Conservation (phyloP, 2,797 vertebrate genomes). For the Huso huso region DNA sequence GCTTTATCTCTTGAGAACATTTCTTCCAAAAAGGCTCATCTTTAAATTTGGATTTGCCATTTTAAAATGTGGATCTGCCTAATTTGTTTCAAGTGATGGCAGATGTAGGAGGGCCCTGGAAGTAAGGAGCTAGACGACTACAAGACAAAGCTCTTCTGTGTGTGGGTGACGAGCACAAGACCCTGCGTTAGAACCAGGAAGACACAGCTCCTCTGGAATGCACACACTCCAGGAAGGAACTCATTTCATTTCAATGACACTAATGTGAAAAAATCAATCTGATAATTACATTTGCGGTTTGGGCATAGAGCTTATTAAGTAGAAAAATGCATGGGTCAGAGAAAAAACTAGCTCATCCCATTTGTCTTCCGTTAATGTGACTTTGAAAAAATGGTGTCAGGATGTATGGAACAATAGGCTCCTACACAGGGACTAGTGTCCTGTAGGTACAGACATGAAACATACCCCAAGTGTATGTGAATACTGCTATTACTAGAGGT, state of each 20-base stretch:
- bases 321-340: neutral
- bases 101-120: slow-evolving; percentile 12
- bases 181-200: slow-evolving; percentile 5
- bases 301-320: neutral
- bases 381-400: too few species aligned
- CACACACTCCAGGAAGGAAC: slow-evolving; percentile 9
- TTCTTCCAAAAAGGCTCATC: slow-evolving; percentile 6
- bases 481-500: too few species aligned
- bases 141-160: slow-evolving; percentile 16
- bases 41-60: neutral
- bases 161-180: slow-evolving; percentile 4
- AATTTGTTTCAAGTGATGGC: slow-evolving; percentile 6
- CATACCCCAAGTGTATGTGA: too few species aligned
- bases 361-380: neutral
- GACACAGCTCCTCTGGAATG: slow-evolving; percentile 14
- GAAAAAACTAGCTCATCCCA: neutral
- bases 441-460: too few species aligned
- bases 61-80: too few species aligned
- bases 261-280: slow-evolving; percentile 17
- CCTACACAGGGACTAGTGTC: too few species aligned
- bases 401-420: too few species aligned
- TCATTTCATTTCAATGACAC: slow-evolving; percentile 13
- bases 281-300: slow-evolving; percentile 16
- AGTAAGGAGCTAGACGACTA: slow-evolving; percentile 4
- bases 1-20: slow-evolving; percentile 17